Conservation (phyloP, 1,140 invertebrate genomes). For the Bombus impatiens region DNA sequence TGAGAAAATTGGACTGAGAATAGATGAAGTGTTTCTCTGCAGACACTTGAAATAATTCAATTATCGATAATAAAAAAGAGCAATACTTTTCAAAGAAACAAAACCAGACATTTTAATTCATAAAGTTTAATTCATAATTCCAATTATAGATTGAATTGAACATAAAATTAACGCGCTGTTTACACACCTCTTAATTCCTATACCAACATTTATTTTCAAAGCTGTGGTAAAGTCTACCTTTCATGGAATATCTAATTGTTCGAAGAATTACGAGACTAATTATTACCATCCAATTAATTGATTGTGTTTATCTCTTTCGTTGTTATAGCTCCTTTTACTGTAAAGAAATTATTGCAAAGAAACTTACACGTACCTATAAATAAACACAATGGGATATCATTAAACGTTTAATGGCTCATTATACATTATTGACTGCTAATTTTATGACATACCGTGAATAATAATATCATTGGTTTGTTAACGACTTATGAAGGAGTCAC, state of each 20-base stretch:
- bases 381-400: neutral
- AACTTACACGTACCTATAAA: neutral
- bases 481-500: neutral
- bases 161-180: too few relatives aligned
- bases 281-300: neutral
- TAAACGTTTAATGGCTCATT: neutral
- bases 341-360: neutral
- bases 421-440: slow-evolving; percentile 1
- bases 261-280: neutral
- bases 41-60: too few relatives aligned
- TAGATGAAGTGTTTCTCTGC: too few relatives aligned
- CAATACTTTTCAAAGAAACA: too few relatives aligned
- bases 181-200: too few relatives aligned
- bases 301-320: too few relatives aligned
- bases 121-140: too few relatives aligned
- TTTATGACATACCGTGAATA: neutral
- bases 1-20: too few relatives aligned
- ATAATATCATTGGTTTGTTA: neutral
- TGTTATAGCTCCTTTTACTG: neutral
- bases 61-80: too few relatives aligned
- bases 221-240: neutral
- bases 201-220: neutral
- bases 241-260: neutral
- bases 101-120: too few relatives aligned
- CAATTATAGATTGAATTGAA: too few relatives aligned